Base-by-base conservation (phyloP, 1,140 invertebrate genomes). In the Zeugodacus cucurbitae region DNA sequence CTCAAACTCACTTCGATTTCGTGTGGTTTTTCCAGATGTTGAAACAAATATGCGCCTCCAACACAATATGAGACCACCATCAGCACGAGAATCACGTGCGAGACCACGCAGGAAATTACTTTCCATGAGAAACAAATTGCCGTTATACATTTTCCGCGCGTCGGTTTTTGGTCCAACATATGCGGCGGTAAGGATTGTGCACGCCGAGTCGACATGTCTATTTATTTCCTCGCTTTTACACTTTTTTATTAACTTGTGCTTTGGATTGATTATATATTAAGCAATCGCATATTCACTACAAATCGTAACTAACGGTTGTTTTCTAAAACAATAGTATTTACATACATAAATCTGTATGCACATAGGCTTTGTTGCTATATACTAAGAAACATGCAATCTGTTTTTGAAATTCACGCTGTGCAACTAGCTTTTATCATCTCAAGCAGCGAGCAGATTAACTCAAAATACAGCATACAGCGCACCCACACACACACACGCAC, bases 61-160 rank as follows among this genome's bases (percentile, higher is more conserved):
- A 98, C 95, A 93, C 97, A 98, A 93, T 98, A 98, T 41, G 96
- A 96, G 85, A 98, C 97, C 8, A 93, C 93, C 78, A 98, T 94
- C 48, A 97, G 96, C 89, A 98, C 96, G 87, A 98, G 95, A 89
- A 97, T 96, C 89, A 98, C 96, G 94, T 98, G 97, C 0, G 97
- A 97, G 90, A 98, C 97, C 67, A 98, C 94, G 94, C 97, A 97
- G 89, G 97, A 96, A 93, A 96, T 96, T 86, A 97, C 95, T 93
- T 97, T 97, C 96, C 97, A 97, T 22, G 96, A 93, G 88, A 95
- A 93, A 89, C 95, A 95, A 37, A 96, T 92, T 88, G 95, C 94
- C 29, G 93, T 93, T 41, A 94, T 92, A 90, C 95, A 95, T 78
- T 90, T 90, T 87, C 93, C 91, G 41, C 93, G 92, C 86, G 90